Conservation (phyloP, 2,888 invertebrate genomes). For the Ennomos erosarius region DNA sequence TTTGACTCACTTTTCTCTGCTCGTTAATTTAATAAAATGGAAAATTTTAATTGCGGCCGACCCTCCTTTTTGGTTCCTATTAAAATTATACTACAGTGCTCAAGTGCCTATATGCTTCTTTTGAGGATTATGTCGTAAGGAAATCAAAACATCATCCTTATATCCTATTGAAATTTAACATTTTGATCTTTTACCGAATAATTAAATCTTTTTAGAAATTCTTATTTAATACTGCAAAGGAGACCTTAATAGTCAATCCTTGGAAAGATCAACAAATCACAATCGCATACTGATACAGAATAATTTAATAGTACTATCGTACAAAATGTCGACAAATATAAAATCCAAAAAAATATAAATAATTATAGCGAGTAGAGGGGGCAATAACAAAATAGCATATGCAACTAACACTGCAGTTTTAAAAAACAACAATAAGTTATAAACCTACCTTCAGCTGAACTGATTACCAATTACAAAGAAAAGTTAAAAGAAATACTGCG, state of each 20-base stretch:
- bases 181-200: slow-evolving; percentile 4
- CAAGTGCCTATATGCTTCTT: slow-evolving; percentile 52
- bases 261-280: slow-evolving; percentile 36
- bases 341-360: too few relatives aligned
- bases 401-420: slow-evolving; percentile 1
- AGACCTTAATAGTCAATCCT: too few relatives aligned
- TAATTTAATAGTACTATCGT: too few relatives aligned
- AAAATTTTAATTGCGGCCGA: slow-evolving; percentile 66
- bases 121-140: slow-evolving; percentile 49
- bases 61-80: slow-evolving; percentile 54
- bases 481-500: too few relatives aligned
- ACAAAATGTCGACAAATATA: too few relatives aligned
- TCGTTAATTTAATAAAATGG: slow-evolving; percentile 69
- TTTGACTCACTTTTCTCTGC: slow-evolving; percentile 50
- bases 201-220: too few relatives aligned
- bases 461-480: not conserved
- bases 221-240: too few relatives aligned
- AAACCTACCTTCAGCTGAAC: slow-evolving; percentile 2
- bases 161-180: slow-evolving; percentile 40
- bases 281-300: slow-evolving; percentile 6
- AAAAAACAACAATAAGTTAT: not conserved
- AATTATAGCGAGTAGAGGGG: too few relatives aligned
- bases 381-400: not conserved
- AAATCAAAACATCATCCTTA: slow-evolving; percentile 43
- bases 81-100: slow-evolving; percentile 59